A percentile compares a stretch with the other conserved stretches of the same genome.
These are phyloP conservation scores for Crotophaga sulcirostris DNA, from an alignment of 2,113 vertebrate species.

Conservation along the genomic window DNA sequence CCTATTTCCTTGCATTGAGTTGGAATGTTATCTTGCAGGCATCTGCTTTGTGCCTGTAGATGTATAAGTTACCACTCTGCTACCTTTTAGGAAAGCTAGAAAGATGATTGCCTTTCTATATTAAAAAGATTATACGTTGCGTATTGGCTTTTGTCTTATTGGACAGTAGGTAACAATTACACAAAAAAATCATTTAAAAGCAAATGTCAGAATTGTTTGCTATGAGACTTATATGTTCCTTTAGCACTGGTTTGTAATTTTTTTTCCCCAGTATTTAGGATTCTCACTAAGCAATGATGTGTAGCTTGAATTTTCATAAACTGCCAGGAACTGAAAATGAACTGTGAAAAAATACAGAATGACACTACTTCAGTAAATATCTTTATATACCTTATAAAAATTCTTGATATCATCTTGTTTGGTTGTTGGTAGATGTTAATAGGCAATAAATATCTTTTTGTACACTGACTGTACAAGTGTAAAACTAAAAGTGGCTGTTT, in stretches of 20 bases:
- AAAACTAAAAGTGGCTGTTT: conserved; percentile 50
- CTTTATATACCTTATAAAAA: neutral
- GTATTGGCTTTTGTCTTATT: neutral
- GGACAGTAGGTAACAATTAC: conserved; percentile 26
- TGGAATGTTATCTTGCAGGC: conserved; percentile 9
- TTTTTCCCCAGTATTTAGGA: conserved; percentile 46
- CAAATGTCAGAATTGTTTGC: conserved; percentile 15
- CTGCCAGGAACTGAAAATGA: conserved; percentile 45
- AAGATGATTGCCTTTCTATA: neutral
- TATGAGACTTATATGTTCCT: conserved; percentile 23
- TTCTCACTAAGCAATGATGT: conserved; percentile 23
- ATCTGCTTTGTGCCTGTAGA: neutral
- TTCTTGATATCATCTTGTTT: conserved; percentile 20
- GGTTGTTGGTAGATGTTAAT: conserved; percentile 20
- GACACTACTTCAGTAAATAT: neutral
- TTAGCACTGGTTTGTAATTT: neutral
- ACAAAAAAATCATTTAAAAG: conserved; percentile 26
- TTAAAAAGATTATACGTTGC: neutral
- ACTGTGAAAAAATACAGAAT: conserved; percentile 30
- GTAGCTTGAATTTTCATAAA: conserved; percentile 26
- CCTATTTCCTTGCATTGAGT: neutral
- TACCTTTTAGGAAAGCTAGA: conserved; percentile 34
- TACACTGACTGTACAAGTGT: conserved; percentile 9
- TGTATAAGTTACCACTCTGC: conserved; percentile 11
- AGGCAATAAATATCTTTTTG: conserved; percentile 11